A percentile compares a stretch with the other conserved stretches of the same genome.
Conservation (phyloP, 2,888 invertebrate species). For the Melinaea marsaeus region DNA sequence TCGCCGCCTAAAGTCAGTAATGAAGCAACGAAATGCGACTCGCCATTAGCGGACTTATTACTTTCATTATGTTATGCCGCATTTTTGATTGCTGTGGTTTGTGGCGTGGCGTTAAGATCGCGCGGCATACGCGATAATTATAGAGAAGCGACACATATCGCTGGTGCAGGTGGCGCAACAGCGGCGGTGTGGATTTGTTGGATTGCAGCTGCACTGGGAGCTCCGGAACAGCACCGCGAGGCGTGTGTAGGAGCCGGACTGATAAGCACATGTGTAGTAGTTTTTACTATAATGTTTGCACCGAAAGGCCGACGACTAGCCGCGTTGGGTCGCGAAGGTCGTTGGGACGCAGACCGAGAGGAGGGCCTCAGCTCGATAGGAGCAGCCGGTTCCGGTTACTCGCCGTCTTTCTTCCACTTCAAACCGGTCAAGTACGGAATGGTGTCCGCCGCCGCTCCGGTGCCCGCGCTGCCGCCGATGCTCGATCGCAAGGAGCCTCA, state of each 20-base stretch:
- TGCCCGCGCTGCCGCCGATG: constrained; percentile 60
- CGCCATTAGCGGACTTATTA: constrained; percentile 83
- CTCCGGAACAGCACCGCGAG: constrained; percentile 87
- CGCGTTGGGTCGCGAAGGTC: constrained; percentile 93
- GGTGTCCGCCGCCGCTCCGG: constrained; percentile 75
- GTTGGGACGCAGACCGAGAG: constrained; percentile 88
- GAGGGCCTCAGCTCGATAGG: constrained; percentile 89
- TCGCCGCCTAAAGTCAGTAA: constrained; percentile 80
- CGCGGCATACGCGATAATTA: constrained; percentile 95
- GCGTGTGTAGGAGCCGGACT: constrained; percentile 94
- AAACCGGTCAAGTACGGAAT: constrained; percentile 90
- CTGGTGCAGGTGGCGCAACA: constrained; percentile 89
- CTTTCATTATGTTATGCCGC: constrained; percentile 90
- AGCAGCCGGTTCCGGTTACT: constrained; percentile 88
- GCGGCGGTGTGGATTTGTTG: constrained; percentile 92
- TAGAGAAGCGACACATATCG: constrained; percentile 94
- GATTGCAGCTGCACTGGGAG: constrained; percentile 89
- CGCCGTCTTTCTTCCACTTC: constrained; percentile 95
- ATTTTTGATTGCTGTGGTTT: constrained; percentile 89
- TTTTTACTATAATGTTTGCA: constrained; percentile 96
- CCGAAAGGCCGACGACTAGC: constrained; percentile 94
- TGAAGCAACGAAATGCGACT: constrained; percentile 76
- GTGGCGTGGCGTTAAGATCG: constrained; percentile 89
- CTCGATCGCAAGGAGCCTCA: constrained; percentile 76
- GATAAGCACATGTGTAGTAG: constrained; percentile 88